These are phyloP conservation scores for Malurus cyaneus DNA, from an alignment of 2,113 vertebrate genomes.

Conservation along the genomic window DNA sequence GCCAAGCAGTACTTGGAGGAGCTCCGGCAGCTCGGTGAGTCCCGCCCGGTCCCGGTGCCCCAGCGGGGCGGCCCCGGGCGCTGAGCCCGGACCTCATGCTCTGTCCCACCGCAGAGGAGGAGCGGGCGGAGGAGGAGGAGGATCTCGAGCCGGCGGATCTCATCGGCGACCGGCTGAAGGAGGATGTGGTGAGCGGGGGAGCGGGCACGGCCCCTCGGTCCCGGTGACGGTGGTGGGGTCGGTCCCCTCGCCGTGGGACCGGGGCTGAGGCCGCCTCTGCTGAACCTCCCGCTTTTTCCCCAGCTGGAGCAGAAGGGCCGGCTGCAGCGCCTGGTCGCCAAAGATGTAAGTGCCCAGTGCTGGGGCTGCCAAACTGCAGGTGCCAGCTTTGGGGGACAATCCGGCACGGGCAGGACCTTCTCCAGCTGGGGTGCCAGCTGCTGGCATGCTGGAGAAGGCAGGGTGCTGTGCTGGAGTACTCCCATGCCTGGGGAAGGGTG, in stretches of 20 bases:
- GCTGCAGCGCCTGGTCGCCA: conserved; percentile 87
- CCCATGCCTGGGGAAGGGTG: background rate
- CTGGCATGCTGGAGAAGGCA: background rate
- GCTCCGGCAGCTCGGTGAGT: conserved; percentile 25
- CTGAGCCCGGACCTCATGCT: background rate
- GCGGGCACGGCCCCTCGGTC: background rate
- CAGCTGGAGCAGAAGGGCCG: conserved; percentile 93
- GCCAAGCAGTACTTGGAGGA: conserved; percentile 84
- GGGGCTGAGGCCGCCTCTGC: background rate
- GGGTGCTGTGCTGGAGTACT: accelerated
- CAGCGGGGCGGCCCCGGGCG: background rate
- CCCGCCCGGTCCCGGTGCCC: background rate
- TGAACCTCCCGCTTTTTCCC: background rate
- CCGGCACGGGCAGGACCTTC: accelerated
- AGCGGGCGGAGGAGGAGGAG: conserved; percentile 83
- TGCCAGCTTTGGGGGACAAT: accelerated
- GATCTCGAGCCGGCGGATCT: conserved; percentile 77
- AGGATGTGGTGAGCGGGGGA: conserved; percentile 84
- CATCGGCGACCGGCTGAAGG: conserved; percentile 86
- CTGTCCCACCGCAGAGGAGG: conserved; percentile 80
- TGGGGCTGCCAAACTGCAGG: accelerated
- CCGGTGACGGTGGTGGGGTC: background rate
- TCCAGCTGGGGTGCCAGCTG: background rate
- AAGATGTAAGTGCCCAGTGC: conserved; percentile 79
- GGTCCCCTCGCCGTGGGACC: background rate